Conservation (phyloP, 2,113 vertebrate species). For the Narcine bancroftii region DNA sequence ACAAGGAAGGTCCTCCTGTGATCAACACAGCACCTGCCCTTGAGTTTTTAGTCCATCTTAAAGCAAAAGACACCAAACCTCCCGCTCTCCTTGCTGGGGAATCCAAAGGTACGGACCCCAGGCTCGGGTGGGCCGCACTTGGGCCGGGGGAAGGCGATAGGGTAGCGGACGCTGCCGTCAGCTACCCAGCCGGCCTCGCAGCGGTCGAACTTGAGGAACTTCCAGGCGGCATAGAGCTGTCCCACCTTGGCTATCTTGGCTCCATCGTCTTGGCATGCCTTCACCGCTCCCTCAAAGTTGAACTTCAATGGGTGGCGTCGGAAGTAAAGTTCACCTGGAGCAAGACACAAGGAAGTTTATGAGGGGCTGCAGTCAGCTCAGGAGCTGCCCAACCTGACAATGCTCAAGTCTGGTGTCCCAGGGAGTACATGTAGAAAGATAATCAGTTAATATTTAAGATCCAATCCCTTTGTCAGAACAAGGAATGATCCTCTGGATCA, state of each 20-base stretch:
- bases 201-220: slow-evolving; percentile 67
- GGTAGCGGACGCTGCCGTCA: slow-evolving; percentile 79
- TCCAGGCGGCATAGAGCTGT: slow-evolving; percentile 81
- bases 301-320: slow-evolving; percentile 54
- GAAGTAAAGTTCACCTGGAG: slow-evolving; percentile 73
- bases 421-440: too few species aligned
- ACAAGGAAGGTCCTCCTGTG: not conserved
- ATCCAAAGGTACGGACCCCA: slow-evolving; percentile 77
- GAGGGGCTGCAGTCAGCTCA: not conserved
- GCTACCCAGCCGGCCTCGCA: slow-evolving; percentile 83
- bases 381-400: not conserved
- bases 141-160: slow-evolving; percentile 60
- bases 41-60: slow-evolving; percentile 47
- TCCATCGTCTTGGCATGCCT: slow-evolving; percentile 60
- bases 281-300: slow-evolving; percentile 67
- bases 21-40: slow-evolving; percentile 32
- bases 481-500: too few species aligned
- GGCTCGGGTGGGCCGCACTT: slow-evolving; percentile 69
- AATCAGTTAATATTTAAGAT: too few species aligned
- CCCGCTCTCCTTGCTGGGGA: slow-evolving; percentile 56
- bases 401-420: too few species aligned
- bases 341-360: not conserved
- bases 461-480: too few species aligned
- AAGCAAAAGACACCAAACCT: slow-evolving; percentile 80
- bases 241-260: slow-evolving; percentile 73